Conservation (phyloP, 2,797 vertebrate genomes). For the Gephyroberyx darwinii region DNA sequence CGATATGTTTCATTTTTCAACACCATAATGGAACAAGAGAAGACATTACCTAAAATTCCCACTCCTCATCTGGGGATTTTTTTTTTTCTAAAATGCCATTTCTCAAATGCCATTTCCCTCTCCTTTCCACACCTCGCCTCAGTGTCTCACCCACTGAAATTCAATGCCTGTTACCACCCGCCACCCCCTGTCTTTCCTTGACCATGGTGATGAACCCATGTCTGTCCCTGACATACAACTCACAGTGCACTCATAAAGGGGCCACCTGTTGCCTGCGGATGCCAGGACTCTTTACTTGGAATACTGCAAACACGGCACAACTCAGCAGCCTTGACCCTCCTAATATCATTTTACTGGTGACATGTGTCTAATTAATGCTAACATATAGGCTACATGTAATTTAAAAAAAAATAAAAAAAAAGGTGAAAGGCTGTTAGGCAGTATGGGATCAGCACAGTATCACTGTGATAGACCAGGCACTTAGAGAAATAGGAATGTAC, state of each 20-base stretch:
- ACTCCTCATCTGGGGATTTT: conserved; percentile 21
- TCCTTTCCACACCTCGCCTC: conserved; percentile 22
- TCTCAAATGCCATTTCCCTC: conserved; percentile 3
- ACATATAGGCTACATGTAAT: conserved; percentile 42
- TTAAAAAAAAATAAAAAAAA: conserved; percentile 14
- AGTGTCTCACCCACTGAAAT: conserved; percentile 33
- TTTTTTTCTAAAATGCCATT: not conserved
- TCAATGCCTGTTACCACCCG: conserved; percentile 28
- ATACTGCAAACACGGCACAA: conserved; percentile 71
- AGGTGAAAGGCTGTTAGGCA: conserved; percentile 31
- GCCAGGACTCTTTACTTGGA: conserved; percentile 66
- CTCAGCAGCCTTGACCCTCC: conserved; percentile 49
- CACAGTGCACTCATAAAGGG: conserved; percentile 60
- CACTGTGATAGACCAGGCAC: conserved; percentile 4
- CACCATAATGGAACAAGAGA: conserved; percentile 23
- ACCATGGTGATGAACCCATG: conserved; percentile 51
- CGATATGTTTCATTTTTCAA: conserved; percentile 50
- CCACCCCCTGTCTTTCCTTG: conserved; percentile 33
- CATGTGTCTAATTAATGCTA: conserved; percentile 63
- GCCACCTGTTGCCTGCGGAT: conserved; percentile 76
- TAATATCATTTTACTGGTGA: conserved; percentile 60
- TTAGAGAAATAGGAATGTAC: not conserved
- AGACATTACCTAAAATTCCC: conserved; percentile 17
- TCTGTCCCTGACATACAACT: conserved; percentile 56
- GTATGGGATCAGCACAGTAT: conserved; percentile 35